Evolutionary conservation across 2,797 vertebrate species (phyloP).

Genomic region (Helarctos malayanus): DNA sequence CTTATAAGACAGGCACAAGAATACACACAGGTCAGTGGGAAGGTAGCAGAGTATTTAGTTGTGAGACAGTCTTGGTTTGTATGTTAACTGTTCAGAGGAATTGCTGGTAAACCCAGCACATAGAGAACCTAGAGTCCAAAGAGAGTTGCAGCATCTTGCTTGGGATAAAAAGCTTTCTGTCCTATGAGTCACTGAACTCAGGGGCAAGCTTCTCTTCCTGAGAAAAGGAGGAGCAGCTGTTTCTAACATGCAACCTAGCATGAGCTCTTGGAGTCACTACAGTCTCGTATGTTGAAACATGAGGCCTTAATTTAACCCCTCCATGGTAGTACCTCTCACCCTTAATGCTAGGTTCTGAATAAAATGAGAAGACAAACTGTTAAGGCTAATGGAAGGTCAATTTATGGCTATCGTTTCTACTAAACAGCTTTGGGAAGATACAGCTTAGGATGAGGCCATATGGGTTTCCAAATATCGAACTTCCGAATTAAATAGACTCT

Average conservation of each 20-base stretch:
- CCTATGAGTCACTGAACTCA: neutral
- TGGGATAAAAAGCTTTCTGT: neutral
- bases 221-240: neutral
- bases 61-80: neutral
- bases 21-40: neutral
- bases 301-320: neutral
- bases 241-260: neutral
- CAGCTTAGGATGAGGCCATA: neutral
- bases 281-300: neutral
- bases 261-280: neutral
- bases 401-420: neutral
- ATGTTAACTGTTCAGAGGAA: neutral
- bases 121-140: neutral
- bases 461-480: neutral
- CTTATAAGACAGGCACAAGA: neutral
- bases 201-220: neutral
- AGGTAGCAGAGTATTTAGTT: neutral
- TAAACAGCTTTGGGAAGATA: neutral
- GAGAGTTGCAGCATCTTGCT: neutral
- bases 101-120: neutral
- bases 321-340: neutral
- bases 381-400: neutral
- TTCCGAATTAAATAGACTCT: neutral
- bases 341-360: neutral
- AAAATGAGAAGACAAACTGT: conserved; percentile 5